Evolutionary conservation across 2,113 vertebrate species (phyloP), one percentile per base, ranked within the genome.

Genomic region (Cyanistes caeruleus): DNA sequence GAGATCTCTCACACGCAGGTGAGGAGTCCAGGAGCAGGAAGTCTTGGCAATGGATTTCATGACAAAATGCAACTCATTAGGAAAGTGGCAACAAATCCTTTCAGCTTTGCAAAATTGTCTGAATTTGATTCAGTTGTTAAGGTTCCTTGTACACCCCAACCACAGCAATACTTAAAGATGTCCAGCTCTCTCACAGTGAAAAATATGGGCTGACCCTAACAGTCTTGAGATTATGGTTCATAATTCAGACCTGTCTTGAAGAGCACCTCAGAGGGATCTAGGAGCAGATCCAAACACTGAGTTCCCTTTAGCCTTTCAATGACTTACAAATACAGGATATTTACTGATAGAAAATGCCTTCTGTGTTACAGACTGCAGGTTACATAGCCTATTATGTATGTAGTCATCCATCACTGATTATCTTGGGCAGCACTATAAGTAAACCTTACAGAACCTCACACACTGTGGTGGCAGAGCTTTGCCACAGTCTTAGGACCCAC

Each of bases 1-100:
- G n/a, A 52, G 11, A 77, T 30, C 13, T 83, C 58, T 44, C 48
- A 64, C 6, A 33, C 0, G 0, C 10, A 46, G 52, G 8, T 11
- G 58, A 60, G 58, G 28, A 74, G 16, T 11, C 12, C 33, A 30
- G 28, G 15, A 85, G 68, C 17, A 16, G 12, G 19, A 31, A 27
- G 22, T 31, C 24, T 55, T 62, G 14, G 7, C 31, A 31, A 68
- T 49, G 24, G 41, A 46, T 43, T 64, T 18, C 4, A 11, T 6
- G 13, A 49, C 37, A 87, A 46, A 46, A 39, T 31, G 28, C 28
- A 81, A 76, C 22, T 88, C 74, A 41, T 46, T 35, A 74, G 53
- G n/a, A 75, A 79, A 60, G 31, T 14, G 19, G 24, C 25, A 82
- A 77, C 4, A 25, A 49, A 37, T 55, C 52, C 23, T 78, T 51